Conservation (phyloP, 2,888 invertebrate species). For the Melanargia galathea region DNA sequence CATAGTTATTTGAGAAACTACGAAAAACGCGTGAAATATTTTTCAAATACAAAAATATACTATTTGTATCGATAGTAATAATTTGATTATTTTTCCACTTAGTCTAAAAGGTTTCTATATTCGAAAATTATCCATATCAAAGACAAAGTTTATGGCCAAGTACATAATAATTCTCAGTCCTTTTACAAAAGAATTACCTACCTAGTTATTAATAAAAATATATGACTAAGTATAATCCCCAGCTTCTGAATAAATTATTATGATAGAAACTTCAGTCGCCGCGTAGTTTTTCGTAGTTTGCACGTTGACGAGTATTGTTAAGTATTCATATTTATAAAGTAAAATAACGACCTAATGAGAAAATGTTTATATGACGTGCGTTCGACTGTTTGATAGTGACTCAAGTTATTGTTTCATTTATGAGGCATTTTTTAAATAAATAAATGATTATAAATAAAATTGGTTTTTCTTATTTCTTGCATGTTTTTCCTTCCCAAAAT, state of each 20-base stretch:
- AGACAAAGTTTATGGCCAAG: too few species aligned
- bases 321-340: slow-evolving; percentile 53
- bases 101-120: background rate
- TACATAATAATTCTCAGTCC: too few species aligned
- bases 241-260: background rate
- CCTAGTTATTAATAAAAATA: background rate
- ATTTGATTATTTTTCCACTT: background rate
- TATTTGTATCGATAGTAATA: background rate
- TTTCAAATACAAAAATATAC: background rate
- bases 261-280: slow-evolving; percentile 24
- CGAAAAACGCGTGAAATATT: slow-evolving; percentile 32
- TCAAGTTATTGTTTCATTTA: slow-evolving; percentile 71
- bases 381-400: slow-evolving; percentile 61
- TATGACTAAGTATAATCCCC: background rate
- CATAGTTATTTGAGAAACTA: slow-evolving; percentile 30
- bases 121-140: background rate
- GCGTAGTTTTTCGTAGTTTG: slow-evolving; percentile 52
- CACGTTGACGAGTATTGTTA: slow-evolving; percentile 48
- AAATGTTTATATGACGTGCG: slow-evolving; percentile 45
- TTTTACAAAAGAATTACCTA: background rate
- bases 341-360: slow-evolving; percentile 54
- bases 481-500: background rate
- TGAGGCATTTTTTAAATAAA: slow-evolving; percentile 74
- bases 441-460: slow-evolving; percentile 57
- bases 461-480: slow-evolving; percentile 27